Base-by-base conservation (phyloP, 2,113 vertebrate genomes). In the Opisthocomus hoazin region DNA sequence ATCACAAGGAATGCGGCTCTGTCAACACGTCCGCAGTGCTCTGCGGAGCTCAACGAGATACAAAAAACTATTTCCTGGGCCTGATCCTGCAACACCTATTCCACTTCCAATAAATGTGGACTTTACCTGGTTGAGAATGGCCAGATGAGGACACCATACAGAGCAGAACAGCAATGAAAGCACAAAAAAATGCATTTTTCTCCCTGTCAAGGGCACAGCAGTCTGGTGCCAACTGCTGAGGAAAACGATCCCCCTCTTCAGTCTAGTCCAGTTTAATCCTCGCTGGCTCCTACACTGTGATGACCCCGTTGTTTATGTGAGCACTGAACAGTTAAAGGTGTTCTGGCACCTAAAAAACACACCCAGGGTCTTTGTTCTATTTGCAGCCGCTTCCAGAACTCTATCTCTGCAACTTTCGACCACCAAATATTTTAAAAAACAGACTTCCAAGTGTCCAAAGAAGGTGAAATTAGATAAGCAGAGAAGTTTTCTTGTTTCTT, bases 111-210 rank as follows among this genome's bases (percentile, higher is more conserved):
- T 13, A 21, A 57, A 14, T 0, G 1, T 9, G 51, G 39, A 3
- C 53, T 48, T 70, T 2, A 60, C 45, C 74, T 50, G 53, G 41
- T 14, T 7, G 60, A 26, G 37, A 50, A 13, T 0, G 22, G 43
- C 74, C n/a, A n/a, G 23, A 39, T 7, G 1, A 32, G 48, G 43
- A 7, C 13, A 19, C 17, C 1, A 2, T 3, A 2, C 10, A 5
- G 58, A 37, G 46, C 11, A 12, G 41, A 50, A 32, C 0, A 26
- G 57, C 18, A 45, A 29, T 1, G 14, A 24, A 46, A 61, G 36
- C 8, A 9, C 14, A 6, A 82, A 8, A 9, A 61, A n/a, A 4
- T 3, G 3, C 34, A 2, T 37, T 17, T 53, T 57, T 19, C 51
- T 56, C 58, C 17, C 30, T 74, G 65, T 27, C 36, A 8, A 43